These are phyloP conservation scores for Nannoperca obscura DNA, from an alignment of 2,797 vertebrate species.

Conservation along the genomic window DNA sequence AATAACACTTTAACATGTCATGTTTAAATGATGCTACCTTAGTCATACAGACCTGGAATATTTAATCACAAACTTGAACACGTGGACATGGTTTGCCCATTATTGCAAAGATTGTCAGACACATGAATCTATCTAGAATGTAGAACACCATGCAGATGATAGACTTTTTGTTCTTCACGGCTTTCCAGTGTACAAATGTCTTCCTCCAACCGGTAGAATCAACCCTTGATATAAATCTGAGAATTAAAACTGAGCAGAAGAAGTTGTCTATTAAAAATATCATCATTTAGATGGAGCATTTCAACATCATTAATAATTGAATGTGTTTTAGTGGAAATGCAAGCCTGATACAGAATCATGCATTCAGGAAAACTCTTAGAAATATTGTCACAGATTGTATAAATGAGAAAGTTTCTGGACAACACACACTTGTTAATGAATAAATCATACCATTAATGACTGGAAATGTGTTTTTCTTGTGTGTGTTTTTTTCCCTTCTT, in stretches of 20 bases:
- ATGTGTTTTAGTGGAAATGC: conserved; percentile 1
- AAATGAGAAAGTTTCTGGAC: conserved; percentile 63
- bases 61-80: not conserved
- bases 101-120: not conserved
- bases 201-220: not conserved
- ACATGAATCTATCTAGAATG: not conserved
- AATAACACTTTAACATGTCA: too few species aligned
- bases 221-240: not conserved
- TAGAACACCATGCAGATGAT: not conserved
- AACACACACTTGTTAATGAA: conserved; percentile 72
- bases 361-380: conserved; percentile 24
- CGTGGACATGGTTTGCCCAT: not conserved
- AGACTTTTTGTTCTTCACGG: not conserved
- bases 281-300: conserved; percentile 5
- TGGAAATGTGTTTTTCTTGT: conserved; percentile 71
- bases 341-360: not conserved
- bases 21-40: too few species aligned
- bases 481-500: conserved; percentile 42
- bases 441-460: conserved; percentile 73
- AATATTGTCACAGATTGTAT: conserved; percentile 53
- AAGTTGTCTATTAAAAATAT: not conserved
- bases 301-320: conserved; percentile 34
- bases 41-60: too few species aligned
- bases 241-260: not conserved
- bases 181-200: not conserved